Evolutionary conservation across 2,797 vertebrate genomes (phyloP), one percentile per base, ranked within the genome.

Genomic region (Ptychobarbus kaznakovi): DNA sequence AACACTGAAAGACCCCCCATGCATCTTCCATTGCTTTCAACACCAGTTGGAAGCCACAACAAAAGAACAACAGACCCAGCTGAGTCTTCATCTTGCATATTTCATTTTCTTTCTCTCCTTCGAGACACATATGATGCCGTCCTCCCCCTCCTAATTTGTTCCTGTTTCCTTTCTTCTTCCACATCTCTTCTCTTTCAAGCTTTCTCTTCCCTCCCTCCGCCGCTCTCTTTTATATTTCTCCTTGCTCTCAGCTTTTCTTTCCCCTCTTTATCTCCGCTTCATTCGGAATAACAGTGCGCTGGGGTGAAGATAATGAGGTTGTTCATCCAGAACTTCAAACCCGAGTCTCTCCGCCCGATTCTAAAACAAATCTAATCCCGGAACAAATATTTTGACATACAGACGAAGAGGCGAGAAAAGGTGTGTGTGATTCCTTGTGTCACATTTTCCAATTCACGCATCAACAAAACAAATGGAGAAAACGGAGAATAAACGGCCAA

Each of bases 381-480:
- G 92, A 92, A 94, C 94, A 94, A 95, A 95, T 94, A 94, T 95
- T 95, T 93, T 95, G 92, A 95, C 93, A 93, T 92, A 92, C 90
- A 92, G 92, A 94, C 90, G 90, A 87, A 80, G 83, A 88, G 85
- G 88, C 90, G 91, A 94, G 86, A 81, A 32, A 53, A 32, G 20
- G 78, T 78, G 87, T 87, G 89, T 89, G 88, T 91, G 89, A 87
- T 81, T 84, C 66, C 58, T 90, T 87, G 90, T 89, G 82, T 88
- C 82, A 88, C 70, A 75, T 90, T 90, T 83, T 86, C 49, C 35
- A 76, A 92, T 91, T 91, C 72, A 91, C 90, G 90, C 87, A 40
- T 87, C 69, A 87, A 78, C n/a, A 81, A 86, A 80, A 72, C 51
- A 86, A 76, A 46, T 53, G 84, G 13, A 42, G 38, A 85, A 88